Percentiles rank a stretch among this genome's conserved stretches.
These are phyloP conservation scores for Coturnix japonica DNA, from an alignment of 2,113 vertebrate genomes.

Conservation along the genomic window DNA sequence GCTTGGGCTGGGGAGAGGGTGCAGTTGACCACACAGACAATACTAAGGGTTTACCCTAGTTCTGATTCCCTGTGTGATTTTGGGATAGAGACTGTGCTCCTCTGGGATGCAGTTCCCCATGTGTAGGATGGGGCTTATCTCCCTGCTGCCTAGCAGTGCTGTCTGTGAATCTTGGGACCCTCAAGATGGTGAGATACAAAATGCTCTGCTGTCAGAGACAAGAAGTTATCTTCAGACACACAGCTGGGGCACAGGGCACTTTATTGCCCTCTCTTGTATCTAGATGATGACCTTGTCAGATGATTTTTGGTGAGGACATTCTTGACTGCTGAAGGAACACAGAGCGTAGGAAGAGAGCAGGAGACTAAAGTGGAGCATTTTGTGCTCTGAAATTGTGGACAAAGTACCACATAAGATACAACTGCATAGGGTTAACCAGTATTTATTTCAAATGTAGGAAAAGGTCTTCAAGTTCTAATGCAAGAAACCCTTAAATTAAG, in stretches of 20 bases:
- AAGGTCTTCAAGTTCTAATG: neutral
- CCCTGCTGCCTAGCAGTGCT: neutral
- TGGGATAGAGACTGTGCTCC: neutral
- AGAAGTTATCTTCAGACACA: neutral
- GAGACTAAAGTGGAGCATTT: neutral
- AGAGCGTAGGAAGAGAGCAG: neutral
- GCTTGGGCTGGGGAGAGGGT: neutral
- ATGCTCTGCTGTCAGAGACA: neutral
- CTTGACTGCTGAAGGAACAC: neutral
- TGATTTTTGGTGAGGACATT: neutral
- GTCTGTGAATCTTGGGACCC: rapidly evolving
- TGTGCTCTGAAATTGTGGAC: neutral
- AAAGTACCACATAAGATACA: neutral
- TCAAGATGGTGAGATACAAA: rapidly evolving
- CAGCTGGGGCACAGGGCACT: rapidly evolving
- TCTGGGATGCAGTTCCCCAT: rapidly evolving
- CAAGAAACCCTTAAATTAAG: neutral
- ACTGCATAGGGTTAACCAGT: neutral
- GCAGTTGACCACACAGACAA: neutral
- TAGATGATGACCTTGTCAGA: neutral
- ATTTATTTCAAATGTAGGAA: neutral
- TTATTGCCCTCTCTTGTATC: neutral
- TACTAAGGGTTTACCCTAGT: neutral
- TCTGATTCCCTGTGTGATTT: neutral
- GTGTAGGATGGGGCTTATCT: rapidly evolving